A percentile compares a stretch with the other conserved stretches of the same genome.
These are phyloP conservation scores for Progne subis DNA, from an alignment of 2,113 vertebrate genomes.

Conservation along the genomic window DNA sequence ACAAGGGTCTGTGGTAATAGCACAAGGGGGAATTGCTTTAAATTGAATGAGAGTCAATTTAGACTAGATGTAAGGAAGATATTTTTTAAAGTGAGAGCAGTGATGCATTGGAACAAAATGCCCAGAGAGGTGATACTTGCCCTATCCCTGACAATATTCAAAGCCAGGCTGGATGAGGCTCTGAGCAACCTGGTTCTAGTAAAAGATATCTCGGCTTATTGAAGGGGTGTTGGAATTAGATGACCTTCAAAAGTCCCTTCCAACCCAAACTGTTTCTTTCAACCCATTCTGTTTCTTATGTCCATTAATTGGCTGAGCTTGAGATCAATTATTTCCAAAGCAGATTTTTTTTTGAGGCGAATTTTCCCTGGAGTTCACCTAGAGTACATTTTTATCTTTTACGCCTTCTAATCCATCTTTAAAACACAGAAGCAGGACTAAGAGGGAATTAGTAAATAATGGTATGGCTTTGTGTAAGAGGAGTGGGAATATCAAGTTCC, in stretches of 20 bases:
- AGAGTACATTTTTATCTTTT: conserved; percentile 39
- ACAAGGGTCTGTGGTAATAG: neutral
- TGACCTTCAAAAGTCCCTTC: neutral
- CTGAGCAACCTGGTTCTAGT: neutral
- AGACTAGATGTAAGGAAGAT: neutral
- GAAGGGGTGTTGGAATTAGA: neutral
- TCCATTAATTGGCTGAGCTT: neutral
- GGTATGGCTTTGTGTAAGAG: neutral
- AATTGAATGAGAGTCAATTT: neutral
- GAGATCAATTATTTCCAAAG: neutral
- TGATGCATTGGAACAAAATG: neutral
- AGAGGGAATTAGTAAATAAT: conserved; percentile 43
- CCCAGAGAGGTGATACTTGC: neutral
- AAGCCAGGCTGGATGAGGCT: too few relatives aligned
- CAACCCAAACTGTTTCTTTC: neutral
- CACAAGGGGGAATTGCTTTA: neutral
- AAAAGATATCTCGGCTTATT: neutral
- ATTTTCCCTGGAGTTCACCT: neutral
- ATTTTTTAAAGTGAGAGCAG: neutral
- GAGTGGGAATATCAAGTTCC: conserved; percentile 44
- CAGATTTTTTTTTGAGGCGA: neutral
- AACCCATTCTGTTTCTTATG: neutral
- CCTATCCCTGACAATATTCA: neutral
- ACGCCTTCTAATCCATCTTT: conserved; percentile 26
- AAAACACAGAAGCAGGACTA: neutral